Evolutionary conservation across 2,888 invertebrate genomes (phyloP).

Genomic region (Chloroclystis v-ata): DNA sequence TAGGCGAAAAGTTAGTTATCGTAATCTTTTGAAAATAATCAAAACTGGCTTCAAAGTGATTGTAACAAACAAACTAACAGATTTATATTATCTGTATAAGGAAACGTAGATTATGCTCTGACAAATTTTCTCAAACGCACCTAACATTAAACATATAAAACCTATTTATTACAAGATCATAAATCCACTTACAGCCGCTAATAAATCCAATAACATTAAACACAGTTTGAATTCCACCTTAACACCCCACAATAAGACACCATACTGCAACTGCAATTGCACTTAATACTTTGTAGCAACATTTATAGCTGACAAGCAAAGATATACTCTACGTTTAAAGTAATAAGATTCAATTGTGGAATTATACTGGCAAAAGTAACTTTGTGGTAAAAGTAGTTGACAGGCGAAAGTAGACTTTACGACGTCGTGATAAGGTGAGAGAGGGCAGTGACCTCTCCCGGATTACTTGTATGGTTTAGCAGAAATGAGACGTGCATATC

Average conservation of each 20-base stretch:
- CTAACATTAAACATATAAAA: constrained; percentile 15
- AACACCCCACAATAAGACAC: constrained; percentile 1
- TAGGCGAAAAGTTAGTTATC: neutral
- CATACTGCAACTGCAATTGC: neutral
- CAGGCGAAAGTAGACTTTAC: constrained; percentile 17
- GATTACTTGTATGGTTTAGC: constrained; percentile 31
- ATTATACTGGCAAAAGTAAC: neutral
- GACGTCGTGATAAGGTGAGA: constrained; percentile 12
- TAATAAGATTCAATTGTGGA: no score
- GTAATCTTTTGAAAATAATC: no score
- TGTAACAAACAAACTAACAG: neutral
- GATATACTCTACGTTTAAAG: neutral
- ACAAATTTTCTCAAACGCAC: constrained; percentile 2
- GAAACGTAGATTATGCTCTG: neutral
- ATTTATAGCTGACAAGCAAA: neutral
- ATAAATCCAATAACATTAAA: constrained; percentile 7
- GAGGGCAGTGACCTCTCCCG: constrained; percentile 34
- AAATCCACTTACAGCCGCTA: constrained; percentile 10
- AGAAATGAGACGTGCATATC: no score
- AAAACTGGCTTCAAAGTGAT: neutral
- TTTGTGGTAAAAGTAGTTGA: constrained; percentile 4
- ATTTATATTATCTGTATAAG: no score
- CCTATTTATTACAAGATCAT: constrained; percentile 15
- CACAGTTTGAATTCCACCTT: constrained; percentile 4
- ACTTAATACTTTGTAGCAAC: neutral